Conservation (phyloP, 2,797 vertebrate genomes). For the Euthynnus affinis region DNA sequence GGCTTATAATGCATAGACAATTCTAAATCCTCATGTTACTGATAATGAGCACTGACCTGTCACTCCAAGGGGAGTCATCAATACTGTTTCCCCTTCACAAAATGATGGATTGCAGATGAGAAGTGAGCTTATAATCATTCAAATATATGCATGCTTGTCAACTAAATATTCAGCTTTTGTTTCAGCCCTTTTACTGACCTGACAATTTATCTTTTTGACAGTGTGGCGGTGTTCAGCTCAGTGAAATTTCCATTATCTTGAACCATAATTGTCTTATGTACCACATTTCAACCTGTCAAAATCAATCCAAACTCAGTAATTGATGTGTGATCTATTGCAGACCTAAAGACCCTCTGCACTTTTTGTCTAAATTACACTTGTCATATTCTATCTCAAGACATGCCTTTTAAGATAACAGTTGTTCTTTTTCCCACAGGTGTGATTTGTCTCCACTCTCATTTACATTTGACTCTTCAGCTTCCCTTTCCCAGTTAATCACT, state of each 20-base stretch:
- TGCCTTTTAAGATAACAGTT: conserved; percentile 74
- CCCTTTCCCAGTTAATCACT: conserved; percentile 31
- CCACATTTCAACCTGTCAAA: conserved; percentile 82
- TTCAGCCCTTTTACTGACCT: conserved; percentile 73
- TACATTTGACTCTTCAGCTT: conserved; percentile 42
- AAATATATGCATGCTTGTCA: conserved; percentile 76
- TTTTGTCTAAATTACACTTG: conserved; percentile 84
- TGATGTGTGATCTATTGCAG: conserved; percentile 77
- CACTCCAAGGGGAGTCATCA: not conserved
- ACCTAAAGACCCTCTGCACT: conserved; percentile 70
- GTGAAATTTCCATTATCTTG: conserved; percentile 81
- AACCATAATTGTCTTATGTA: conserved; percentile 82
- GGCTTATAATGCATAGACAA: not conserved
- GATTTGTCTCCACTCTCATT: conserved; percentile 60
- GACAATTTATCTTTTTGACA: conserved; percentile 88
- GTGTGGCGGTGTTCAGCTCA: conserved; percentile 57
- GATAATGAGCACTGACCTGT: conserved; percentile 39
- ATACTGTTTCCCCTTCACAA: conserved; percentile 33
- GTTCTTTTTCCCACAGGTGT: conserved; percentile 57
- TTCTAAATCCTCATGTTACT: not conserved
- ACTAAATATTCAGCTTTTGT: conserved; percentile 74
- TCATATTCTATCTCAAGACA: conserved; percentile 81
- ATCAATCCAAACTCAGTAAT: conserved; percentile 80
- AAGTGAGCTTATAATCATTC: conserved; percentile 70
- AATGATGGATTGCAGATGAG: conserved; percentile 76